Evolutionary conservation across 30 jellyfish, hydroid and myxozoan species (phyloP).

Genomic region (Aurelia sp.): DNA sequence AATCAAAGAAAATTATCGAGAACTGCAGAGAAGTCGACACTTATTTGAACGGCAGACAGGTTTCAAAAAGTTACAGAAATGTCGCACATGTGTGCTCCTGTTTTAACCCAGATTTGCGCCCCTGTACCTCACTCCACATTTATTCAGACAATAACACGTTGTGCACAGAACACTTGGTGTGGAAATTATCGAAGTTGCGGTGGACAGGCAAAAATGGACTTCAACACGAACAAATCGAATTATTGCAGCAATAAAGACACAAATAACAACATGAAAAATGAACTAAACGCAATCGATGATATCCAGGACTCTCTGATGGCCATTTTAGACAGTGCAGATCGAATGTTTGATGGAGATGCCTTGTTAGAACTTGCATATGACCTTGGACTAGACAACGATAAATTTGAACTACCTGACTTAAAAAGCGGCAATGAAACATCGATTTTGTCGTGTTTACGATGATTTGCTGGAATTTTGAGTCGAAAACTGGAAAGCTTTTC

Average conservation of each 20-base stretch:
- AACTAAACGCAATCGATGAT: conserved; percentile 7
- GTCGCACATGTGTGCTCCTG: conserved; percentile 50
- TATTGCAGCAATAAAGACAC: conserved; percentile 3
- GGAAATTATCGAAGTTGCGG: background rate
- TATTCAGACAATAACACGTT: conserved; percentile 58
- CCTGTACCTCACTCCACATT: conserved; percentile 71
- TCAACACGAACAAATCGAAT: background rate
- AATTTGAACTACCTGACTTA: conserved; percentile 65
- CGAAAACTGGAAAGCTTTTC: no score
- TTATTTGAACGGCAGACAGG: no score
- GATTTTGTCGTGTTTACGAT: conserved; percentile 43
- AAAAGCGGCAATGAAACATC: conserved; percentile 48
- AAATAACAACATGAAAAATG: background rate
- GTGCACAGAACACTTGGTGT: conserved; percentile 62
- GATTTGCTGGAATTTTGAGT: background rate
- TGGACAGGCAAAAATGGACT: background rate
- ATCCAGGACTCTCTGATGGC: conserved; percentile 34
- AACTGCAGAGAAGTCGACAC: no score
- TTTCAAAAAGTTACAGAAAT: background rate
- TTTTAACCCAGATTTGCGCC: conserved; percentile 62
- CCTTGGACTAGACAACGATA: conserved; percentile 57
- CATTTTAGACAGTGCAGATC: conserved; percentile 48
- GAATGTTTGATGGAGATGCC: conserved; percentile 55
- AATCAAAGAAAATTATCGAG: no score
- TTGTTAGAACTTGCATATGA: conserved; percentile 41